A percentile compares a stretch with the other conserved stretches of the same genome.
Evolutionary conservation across 1,140 invertebrate genomes (phyloP).

Genomic region (Diorhabda elongata): DNA sequence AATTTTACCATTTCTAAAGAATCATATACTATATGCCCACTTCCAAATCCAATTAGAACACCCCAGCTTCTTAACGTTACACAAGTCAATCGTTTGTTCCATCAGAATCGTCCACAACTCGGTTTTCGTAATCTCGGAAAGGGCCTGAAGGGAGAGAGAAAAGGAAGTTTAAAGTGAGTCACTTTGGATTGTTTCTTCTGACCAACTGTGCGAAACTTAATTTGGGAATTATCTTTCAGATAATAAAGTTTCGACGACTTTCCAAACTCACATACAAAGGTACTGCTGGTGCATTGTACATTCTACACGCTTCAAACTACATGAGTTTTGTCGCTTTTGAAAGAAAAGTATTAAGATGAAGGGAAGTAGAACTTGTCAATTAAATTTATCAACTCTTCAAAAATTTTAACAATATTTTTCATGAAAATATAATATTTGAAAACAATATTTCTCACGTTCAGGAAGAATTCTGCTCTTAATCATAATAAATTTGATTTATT

Average conservation of each 20-base stretch:
- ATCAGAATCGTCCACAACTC: constrained; percentile 1
- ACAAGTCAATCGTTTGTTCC: background rate
- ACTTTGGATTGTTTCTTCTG: constrained; percentile 15
- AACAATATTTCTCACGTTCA: too few species aligned
- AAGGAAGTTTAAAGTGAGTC: constrained; percentile 13
- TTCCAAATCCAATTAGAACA: background rate
- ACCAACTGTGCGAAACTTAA: constrained; percentile 21
- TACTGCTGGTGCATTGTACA: constrained; percentile 22
- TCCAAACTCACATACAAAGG: constrained; percentile 20
- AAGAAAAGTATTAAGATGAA: too few species aligned
- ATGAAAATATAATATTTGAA: too few species aligned
- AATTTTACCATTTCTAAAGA: too few species aligned
- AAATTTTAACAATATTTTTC: too few species aligned
- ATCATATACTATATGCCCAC: too few species aligned
- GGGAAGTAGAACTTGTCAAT: too few species aligned
- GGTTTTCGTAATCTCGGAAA: constrained; percentile 5
- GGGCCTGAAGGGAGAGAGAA: constrained; percentile 6
- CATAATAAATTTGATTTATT: too few species aligned
- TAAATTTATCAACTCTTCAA: too few species aligned
- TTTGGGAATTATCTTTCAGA: constrained; percentile 21
- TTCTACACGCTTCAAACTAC: constrained; percentile 12
- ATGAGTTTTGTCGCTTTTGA: constrained; percentile 4
- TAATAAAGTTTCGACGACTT: constrained; percentile 19
- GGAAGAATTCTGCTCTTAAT: too few species aligned
- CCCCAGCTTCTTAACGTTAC: background rate